Base-by-base conservation (phyloP, 2,113 vertebrate species). In the Globicephala melas region DNA sequence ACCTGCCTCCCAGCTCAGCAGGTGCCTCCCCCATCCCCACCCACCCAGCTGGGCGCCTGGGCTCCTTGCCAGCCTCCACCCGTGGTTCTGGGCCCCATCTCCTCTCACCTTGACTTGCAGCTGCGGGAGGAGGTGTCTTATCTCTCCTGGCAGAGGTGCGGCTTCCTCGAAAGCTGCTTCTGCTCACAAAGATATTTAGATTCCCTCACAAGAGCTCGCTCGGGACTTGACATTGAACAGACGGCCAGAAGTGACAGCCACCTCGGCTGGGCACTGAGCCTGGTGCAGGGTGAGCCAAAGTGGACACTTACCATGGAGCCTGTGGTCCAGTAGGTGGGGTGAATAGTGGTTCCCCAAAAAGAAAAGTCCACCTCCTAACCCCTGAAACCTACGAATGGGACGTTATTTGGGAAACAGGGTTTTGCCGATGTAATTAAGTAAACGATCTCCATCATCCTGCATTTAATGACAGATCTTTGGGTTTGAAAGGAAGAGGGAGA, bases 321-420 rank as follows among this genome's bases (percentile, higher is more conserved):
- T 13, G 1, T 0, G 12, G 82, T 4, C 25, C 12, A 18, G 62
- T 3, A 3, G 1, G 8, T 0, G 17, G 5, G 4, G 1, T 50
- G 36, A 33, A 6, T 1, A 1, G 44, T 6, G 1, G 33, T 12
- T 18, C 44, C 58, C n/a, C 4, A 11, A 9, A 53, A 17, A 53
- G n/a, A 7, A 0, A 31, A 26, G 31, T 12, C 36, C 47, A 10
- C 13, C 6, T 50, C 21, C 65, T 12, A 38, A 50, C 28, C 33
- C 33, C 60, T 28, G 26, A 8, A 23, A 23, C 58, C 79, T 1
- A 7, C 21, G 41, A 23, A 18, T 5, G 7, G 7, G 60, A 65
- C 11, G 36, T 67, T 36, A 36, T 41, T 31, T 70, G 13, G 20
- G 44, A 26, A 55, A 31, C 71, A 11, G 8, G 55, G 23, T 73